Conservation (phyloP, 2,888 invertebrate species). For the Hypomecis atomaria region DNA sequence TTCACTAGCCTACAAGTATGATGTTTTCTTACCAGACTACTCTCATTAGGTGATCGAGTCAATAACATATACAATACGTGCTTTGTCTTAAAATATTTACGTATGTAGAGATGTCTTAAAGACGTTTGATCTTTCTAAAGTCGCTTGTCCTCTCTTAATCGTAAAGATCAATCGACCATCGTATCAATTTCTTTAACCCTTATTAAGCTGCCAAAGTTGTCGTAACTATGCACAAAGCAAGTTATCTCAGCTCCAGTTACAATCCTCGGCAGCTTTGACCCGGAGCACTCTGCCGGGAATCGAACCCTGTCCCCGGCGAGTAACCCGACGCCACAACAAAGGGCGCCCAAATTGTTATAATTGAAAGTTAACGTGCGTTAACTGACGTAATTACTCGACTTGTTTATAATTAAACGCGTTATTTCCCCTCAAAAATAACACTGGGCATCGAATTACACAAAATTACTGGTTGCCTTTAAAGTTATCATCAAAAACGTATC, state of each 20-base stretch:
- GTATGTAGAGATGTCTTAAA: no score
- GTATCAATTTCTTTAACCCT: no score
- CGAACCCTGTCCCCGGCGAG: conserved; percentile 16
- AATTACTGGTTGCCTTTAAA: conserved; percentile 65
- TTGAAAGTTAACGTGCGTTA: conserved; percentile 65
- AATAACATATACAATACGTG: no score
- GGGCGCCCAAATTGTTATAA: conserved; percentile 58
- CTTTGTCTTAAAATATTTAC: no score
- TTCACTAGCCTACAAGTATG: no score
- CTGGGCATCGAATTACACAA: conserved; percentile 64
- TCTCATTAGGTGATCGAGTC: no score
- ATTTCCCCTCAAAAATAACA: conserved; percentile 53
- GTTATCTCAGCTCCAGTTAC: neutral
- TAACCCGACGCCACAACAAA: conserved; percentile 49
- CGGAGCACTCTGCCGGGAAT: conserved; percentile 1
- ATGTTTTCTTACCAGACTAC: no score
- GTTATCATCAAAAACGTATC: conserved; percentile 52
- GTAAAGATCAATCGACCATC: no score
- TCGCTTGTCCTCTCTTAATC: no score
- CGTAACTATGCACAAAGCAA: neutral
- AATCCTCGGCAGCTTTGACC: conserved; percentile 1
- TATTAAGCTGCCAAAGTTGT: no score
- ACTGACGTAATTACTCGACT: conserved; percentile 60
- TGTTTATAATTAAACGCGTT: conserved; percentile 68
- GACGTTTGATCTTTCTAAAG: no score